Percentiles rank a stretch among this genome's conserved stretches.
Conservation (phyloP, 2,797 vertebrate species). For the Podargus strigoides region DNA sequence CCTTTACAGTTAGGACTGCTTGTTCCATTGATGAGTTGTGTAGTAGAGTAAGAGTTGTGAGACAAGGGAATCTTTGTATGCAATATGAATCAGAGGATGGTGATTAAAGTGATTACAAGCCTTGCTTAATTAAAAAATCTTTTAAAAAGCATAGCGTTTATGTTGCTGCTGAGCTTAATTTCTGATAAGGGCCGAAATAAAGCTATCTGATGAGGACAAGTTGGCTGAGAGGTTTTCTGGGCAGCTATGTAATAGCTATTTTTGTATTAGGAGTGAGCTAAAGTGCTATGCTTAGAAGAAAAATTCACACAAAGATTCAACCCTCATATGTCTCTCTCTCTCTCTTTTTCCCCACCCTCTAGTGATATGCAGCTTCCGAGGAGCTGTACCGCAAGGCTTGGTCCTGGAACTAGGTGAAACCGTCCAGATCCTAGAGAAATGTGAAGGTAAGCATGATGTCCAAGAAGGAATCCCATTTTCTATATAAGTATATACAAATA, state of each 20-base stretch:
- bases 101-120: not conserved
- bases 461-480: not conserved
- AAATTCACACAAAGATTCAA: slow-evolving; percentile 39
- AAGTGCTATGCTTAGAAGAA: slow-evolving; percentile 34
- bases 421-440: slow-evolving; percentile 97
- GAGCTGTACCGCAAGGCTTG: slow-evolving; percentile 88
- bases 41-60: not conserved
- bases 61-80: not conserved
- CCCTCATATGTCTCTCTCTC: slow-evolving; percentile 23
- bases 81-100: not conserved
- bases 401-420: slow-evolving; percentile 97
- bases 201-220: not conserved
- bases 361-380: slow-evolving; percentile 97
- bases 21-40: not conserved
- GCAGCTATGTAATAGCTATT: slow-evolving; percentile 40
- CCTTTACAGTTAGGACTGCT: not conserved
- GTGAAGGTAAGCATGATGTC: slow-evolving; percentile 84
- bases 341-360: slow-evolving; percentile 55
- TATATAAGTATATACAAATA: not conserved
- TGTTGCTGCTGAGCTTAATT: not conserved
- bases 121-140: not conserved
- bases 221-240: slow-evolving; percentile 27
- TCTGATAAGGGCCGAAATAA: not conserved
- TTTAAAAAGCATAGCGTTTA: not conserved
- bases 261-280: slow-evolving; percentile 39